Evolutionary conservation across 1,140 invertebrate genomes (phyloP), one percentile per base, ranked within the genome.

Genomic region (Rhynchophorus ferrugineus): DNA sequence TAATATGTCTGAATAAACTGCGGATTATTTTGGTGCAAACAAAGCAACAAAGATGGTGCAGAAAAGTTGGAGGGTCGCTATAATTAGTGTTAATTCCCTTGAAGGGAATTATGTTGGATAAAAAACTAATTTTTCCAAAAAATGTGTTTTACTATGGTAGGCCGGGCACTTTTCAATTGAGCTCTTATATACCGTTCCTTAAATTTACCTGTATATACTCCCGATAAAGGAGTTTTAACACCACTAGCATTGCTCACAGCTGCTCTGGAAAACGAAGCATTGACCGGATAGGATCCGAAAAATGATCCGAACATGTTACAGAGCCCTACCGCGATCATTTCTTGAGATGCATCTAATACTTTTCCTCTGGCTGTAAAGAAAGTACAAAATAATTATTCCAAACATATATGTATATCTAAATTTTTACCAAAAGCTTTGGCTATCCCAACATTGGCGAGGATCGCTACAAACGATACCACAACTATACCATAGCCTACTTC

Each of bases 381-480:
- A 35, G 9, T 44, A 1, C 5, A 18, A 38, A 38, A 6, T 11
- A 16, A 38, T 38, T n/a, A 21, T 51, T 41, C 18, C 33, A 50
- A 43, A 35, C 17, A 0, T 0, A 44, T 41, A 49, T n/a, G 16
- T 8, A 42, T 19, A 42, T n/a, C 6, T 44, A 18, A 35, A 33
- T 49, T 37, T 9, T 75, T 68, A 87, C 84, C 76, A 66, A 91
- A 92, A 7, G 86, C 84, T 73, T 92, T 93, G 3, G 88, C 88
- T 60, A 92, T 91, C 17, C 89, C 89, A 48, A 91, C 85, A 61
- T 91, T 89, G 39, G 89, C 87, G 16, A 92, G 72, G 6, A 91
- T 81, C 36, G 87, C 87, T 17, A 91, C 78, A 24, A 92, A 67
- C n/a, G 89, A 87, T 47, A 91, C 73, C 14, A 91, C 75, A 36